Percentiles rank a stretch among this genome's conserved stretches.
These are phyloP conservation scores for Alauda arvensis DNA, from an alignment of 2,797 vertebrate genomes.

Conservation along the genomic window DNA sequence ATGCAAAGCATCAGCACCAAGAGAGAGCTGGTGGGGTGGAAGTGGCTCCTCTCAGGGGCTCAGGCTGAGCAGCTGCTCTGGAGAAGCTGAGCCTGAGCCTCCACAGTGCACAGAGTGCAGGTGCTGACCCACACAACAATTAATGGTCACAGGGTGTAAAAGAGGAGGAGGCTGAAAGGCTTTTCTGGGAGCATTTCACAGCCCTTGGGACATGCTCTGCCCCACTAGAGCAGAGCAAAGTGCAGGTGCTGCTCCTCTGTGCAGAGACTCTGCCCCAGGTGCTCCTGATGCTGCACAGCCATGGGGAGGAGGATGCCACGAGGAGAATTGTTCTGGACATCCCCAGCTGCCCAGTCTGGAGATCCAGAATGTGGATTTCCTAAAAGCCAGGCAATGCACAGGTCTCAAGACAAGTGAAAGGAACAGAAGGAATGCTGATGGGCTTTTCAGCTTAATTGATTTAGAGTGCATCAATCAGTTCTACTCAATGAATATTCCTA, in stretches of 20 bases:
- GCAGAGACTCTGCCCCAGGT: too few species aligned
- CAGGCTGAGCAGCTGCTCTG: background rate
- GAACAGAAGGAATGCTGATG: background rate
- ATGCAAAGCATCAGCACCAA: background rate
- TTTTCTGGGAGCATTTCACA: background rate
- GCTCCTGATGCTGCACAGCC: background rate
- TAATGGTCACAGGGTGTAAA: accelerated
- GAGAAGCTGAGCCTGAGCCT: background rate
- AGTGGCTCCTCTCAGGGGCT: background rate
- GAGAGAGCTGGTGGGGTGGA: background rate
- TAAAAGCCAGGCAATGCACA: background rate
- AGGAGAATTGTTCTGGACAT: accelerated
- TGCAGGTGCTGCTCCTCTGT: background rate
- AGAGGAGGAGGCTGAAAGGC: background rate
- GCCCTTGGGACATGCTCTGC: background rate
- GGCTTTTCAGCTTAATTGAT: background rate
- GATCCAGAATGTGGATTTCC: background rate
- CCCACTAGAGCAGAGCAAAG: background rate
- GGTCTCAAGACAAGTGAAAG: background rate
- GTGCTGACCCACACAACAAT: background rate
- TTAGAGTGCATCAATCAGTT: background rate
- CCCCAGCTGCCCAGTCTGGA: background rate
- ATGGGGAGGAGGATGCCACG: background rate
- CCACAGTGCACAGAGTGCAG: background rate
- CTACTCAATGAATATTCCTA: background rate